phyloP scores from a whole-genome alignment of 2,113 vertebrate species.

The Falcunculus frontatus region DNA sequence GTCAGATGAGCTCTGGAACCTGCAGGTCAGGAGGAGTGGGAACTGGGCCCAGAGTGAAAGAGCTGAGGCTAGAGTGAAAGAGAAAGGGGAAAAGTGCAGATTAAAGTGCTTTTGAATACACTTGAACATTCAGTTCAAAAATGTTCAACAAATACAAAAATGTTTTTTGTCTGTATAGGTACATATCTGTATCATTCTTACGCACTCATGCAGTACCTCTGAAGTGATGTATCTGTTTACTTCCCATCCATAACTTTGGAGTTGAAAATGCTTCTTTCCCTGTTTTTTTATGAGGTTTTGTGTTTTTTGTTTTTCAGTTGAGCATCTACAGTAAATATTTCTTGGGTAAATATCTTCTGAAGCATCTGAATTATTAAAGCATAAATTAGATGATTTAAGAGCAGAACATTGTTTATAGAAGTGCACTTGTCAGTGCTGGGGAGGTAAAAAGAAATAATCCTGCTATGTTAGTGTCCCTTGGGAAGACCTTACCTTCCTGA shows the following conservation, averaged over 20 bases:
- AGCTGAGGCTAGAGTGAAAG: neutral
- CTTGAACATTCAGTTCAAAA: neutral
- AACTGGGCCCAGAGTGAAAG: neutral
- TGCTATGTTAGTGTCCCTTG: neutral
- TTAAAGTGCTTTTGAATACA: neutral
- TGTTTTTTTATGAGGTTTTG: neutral
- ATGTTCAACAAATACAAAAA: neutral
- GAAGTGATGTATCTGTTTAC: neutral
- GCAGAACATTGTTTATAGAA: neutral
- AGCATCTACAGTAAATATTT: neutral
- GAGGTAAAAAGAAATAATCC: neutral
- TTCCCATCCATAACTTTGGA: neutral
- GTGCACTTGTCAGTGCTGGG: neutral
- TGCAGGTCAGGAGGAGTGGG: neutral
- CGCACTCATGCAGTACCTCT: neutral
- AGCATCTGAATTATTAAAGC: slow-evolving; percentile 1
- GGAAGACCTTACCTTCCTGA: slow-evolving; percentile 30
- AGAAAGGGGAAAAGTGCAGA: neutral
- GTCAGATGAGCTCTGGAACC: neutral
- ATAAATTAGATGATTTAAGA: neutral
- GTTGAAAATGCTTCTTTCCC: neutral
- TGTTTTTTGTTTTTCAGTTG: neutral
- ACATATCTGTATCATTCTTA: neutral
- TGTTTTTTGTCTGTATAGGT: neutral
- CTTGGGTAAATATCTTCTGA: neutral